Conservation (phyloP, 2,113 vertebrate genomes). For the Nesogale talazaci region DNA sequence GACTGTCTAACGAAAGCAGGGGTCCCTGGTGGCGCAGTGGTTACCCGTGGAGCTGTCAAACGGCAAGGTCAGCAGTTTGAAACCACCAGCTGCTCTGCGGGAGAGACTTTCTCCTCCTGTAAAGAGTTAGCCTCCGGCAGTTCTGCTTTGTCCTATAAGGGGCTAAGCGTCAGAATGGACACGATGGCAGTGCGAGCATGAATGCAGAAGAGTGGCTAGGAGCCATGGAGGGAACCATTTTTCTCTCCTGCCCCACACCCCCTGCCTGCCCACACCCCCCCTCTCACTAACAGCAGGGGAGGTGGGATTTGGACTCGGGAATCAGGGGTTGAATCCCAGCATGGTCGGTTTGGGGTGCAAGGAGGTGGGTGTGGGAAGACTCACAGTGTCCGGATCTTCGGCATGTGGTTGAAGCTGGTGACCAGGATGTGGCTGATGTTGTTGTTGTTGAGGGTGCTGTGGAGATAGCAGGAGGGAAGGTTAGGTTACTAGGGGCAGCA, state of each 20-base stretch:
- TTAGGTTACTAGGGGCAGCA: constrained; percentile 19
- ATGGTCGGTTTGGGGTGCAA: fast-evolving
- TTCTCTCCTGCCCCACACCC: fast-evolving
- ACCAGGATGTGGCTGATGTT: constrained; percentile 98
- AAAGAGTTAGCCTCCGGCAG: too few species aligned
- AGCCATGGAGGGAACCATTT: neutral
- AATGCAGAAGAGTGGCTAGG: neutral
- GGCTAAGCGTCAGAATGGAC: too few species aligned
- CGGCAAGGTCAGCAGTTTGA: too few species aligned
- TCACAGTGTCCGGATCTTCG: constrained; percentile 98
- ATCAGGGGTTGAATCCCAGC: fast-evolving
- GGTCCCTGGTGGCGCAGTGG: too few species aligned
- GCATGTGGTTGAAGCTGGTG: constrained; percentile 99
- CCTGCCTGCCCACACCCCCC: too few species aligned
- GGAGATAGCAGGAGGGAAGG: constrained; percentile 53
- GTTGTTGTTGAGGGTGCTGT: constrained; percentile 99
- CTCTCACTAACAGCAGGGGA: neutral
- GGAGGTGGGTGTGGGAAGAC: constrained; percentile 25
- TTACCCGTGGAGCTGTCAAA: too few species aligned
- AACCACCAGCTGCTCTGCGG: too few species aligned
- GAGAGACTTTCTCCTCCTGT: too few species aligned
- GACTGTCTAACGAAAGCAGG: too few species aligned
- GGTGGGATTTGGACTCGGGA: neutral
- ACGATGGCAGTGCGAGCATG: too few species aligned
- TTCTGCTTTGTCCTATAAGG: too few species aligned